phyloP scores from a whole-genome alignment of 1,140 invertebrate species.

The Euglossa dilemma region DNA sequence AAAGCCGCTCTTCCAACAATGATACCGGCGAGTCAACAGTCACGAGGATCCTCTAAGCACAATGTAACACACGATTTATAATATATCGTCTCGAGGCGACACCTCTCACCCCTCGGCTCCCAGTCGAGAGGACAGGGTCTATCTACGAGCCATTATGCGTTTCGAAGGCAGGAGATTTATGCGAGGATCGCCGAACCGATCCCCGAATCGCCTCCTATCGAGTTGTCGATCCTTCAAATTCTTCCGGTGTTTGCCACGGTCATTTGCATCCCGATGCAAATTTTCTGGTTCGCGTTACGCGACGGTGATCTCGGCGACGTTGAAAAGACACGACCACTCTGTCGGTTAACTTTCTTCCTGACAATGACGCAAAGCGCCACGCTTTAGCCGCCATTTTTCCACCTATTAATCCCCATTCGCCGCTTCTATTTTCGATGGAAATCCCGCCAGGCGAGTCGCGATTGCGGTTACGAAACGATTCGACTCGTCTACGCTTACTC shows the following conservation, averaged over 20 bases:
- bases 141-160: constrained; percentile 64
- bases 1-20: constrained; percentile 79
- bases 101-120: constrained; percentile 49
- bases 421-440: too few relatives aligned
- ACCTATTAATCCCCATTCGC: not conserved
- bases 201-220: not conserved
- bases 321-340: not conserved
- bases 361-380: not conserved
- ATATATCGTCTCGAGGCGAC: constrained; percentile 70
- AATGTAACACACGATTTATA: constrained; percentile 81
- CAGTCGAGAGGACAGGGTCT: constrained; percentile 52
- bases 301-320: not conserved
- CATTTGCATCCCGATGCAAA: constrained; percentile 30
- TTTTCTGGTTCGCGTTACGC: constrained; percentile 23
- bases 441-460: not conserved
- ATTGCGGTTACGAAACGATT: not conserved
- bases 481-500: not conserved
- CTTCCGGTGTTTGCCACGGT: not conserved
- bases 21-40: constrained; percentile 80
- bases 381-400: not conserved
- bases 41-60: constrained; percentile 78
- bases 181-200: not conserved
- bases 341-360: not conserved
- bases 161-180: constrained; percentile 46
- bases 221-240: constrained; percentile 32